Conservation (phyloP, 2,797 vertebrate genomes). For the Cephalopachus bancanus region DNA sequence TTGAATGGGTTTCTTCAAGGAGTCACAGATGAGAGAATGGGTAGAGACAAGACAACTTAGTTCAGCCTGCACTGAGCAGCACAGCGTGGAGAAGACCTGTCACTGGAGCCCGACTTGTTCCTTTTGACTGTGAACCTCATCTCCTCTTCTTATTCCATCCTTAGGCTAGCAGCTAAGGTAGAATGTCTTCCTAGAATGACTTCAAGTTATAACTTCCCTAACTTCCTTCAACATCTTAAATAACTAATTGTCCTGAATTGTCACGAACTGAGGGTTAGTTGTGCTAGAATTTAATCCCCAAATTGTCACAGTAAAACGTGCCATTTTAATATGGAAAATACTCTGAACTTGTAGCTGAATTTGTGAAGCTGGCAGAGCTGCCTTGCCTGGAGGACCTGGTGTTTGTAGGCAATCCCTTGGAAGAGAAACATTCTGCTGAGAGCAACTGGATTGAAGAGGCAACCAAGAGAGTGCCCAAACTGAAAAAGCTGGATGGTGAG, state of each 20-base stretch:
- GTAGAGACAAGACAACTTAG: background rate
- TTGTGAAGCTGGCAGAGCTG: conserved; percentile 94
- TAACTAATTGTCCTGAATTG: background rate
- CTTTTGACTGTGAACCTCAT: conserved; percentile 19
- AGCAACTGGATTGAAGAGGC: conserved; percentile 97
- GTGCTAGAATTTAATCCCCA: background rate
- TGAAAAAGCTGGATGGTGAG: conserved; percentile 97
- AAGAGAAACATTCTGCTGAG: conserved; percentile 95
- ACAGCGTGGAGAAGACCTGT: background rate
- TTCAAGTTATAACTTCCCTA: conserved; percentile 31
- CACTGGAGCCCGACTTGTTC: background rate
- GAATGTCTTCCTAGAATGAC: conserved; percentile 46
- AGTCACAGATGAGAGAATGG: background rate
- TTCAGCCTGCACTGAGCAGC: background rate
- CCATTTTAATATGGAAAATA: background rate
- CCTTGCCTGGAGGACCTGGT: conserved; percentile 95
- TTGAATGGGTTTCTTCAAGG: conserved; percentile 2
- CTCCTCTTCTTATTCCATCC: background rate
- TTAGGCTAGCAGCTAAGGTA: conserved; percentile 14
- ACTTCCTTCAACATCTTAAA: conserved; percentile 53
- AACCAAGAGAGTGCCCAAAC: conserved; percentile 93
- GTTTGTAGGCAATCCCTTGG: conserved; percentile 97
- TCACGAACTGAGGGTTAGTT: background rate
- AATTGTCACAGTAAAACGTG: background rate
- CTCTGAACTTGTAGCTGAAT: conserved; percentile 92